A percentile compares a stretch with the other conserved stretches of the same genome.
These are phyloP conservation scores for Leptonema lineaticorne DNA, from an alignment of 1,140 invertebrate genomes.

Conservation along the genomic window DNA sequence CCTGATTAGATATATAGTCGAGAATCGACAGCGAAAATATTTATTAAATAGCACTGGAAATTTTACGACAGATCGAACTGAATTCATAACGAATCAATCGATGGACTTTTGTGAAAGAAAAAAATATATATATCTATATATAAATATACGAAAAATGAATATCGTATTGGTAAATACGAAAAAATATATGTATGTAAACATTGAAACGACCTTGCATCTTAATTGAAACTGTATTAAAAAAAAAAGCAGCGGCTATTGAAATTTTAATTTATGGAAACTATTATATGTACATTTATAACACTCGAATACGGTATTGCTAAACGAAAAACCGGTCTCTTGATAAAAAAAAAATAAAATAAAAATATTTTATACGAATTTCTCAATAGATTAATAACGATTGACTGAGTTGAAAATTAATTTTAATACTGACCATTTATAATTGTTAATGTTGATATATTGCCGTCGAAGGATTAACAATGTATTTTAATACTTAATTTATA, in stretches of 20 bases:
- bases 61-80: no score
- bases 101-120: no score
- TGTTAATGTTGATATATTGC: no score
- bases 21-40: no score
- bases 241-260: constrained; percentile 3
- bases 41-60: no score
- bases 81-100: no score
- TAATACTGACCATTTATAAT: not conserved
- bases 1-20: no score
- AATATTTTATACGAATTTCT: constrained; percentile 5
- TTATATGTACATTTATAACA: constrained; percentile 13
- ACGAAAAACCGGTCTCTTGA: constrained; percentile 13
- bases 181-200: constrained; percentile 3
- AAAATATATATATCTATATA: no score
- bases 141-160: no score
- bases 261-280: constrained; percentile 13
- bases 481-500: no score
- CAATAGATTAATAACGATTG: constrained; percentile 3
- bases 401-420: not conserved
- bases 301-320: not conserved
- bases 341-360: constrained; percentile 4
- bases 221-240: constrained; percentile 1
- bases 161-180: no score
- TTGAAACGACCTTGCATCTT: constrained; percentile 1
- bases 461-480: no score